These are phyloP conservation scores for Platycheirus albimanus DNA, from an alignment of 2,888 invertebrate genomes.

Conservation along the genomic window DNA sequence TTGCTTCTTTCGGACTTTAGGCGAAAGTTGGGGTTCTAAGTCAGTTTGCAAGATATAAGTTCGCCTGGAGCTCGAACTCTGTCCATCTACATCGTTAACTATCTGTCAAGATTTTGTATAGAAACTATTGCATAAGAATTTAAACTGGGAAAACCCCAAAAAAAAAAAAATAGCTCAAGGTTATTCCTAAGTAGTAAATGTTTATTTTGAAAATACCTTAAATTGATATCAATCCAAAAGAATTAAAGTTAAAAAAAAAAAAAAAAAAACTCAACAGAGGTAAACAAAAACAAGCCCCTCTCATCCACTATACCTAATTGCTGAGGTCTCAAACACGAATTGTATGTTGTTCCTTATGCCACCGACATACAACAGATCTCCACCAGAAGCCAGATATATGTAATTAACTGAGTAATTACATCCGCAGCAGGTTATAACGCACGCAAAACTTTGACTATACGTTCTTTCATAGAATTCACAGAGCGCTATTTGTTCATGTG, in stretches of 20 bases:
- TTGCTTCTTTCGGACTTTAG: no score
- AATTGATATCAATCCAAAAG: constrained; percentile 21
- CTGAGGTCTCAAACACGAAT: constrained; percentile 8
- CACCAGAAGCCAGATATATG: constrained; percentile 42
- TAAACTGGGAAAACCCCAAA: not conserved
- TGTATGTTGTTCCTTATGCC: constrained; percentile 14
- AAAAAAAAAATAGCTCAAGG: constrained; percentile 7
- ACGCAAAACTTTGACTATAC: constrained; percentile 35
- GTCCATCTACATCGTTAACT: no score
- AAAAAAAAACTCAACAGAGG: not conserved
- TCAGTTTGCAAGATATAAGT: no score
- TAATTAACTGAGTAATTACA: constrained; percentile 67
- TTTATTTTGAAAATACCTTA: constrained; percentile 27
- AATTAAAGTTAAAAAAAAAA: constrained; percentile 5
- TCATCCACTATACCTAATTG: not conserved
- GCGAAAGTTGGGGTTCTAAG: no score
- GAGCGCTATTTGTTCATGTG: constrained; percentile 25
- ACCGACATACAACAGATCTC: constrained; percentile 28
- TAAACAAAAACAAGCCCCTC: not conserved
- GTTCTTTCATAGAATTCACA: not conserved
- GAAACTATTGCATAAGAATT: not conserved
- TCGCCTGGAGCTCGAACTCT: no score
- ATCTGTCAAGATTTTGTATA: no score
- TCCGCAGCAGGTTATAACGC: constrained; percentile 64
- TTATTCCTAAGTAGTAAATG: not conserved